Evolutionary conservation across 35 echinoderm and acorn worm genomes (phyloP).

Genomic region (Strongylocentrotus purpuratus): DNA sequence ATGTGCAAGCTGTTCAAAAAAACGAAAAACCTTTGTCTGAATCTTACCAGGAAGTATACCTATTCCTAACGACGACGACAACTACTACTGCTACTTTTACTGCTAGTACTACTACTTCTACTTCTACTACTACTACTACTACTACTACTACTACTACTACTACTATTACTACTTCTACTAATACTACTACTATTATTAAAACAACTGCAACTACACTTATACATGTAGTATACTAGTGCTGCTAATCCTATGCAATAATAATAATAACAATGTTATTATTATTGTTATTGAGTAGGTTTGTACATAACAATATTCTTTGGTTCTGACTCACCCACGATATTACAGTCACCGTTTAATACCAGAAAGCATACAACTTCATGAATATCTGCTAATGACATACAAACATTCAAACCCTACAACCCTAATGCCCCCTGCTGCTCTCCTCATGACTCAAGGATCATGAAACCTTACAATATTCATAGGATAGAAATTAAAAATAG

Average conservation of each 20-base stretch:
- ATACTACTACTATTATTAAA: background rate
- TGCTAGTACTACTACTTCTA: background rate
- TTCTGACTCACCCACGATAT: no score
- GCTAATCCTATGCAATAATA: no score
- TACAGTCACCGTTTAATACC: no score
- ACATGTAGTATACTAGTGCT: no score
- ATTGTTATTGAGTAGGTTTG: no score
- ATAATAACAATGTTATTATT: no score
- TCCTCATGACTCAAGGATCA: background rate
- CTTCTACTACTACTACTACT: background rate
- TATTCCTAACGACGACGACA: background rate
- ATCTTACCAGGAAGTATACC: background rate
- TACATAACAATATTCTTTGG: no score
- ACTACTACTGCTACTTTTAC: background rate
- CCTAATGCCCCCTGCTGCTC: background rate
- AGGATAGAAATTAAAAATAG: background rate
- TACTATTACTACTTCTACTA: background rate
- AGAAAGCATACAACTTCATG: background rate
- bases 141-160: background rate
- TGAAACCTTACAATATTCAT: background rate
- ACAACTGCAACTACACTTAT: no score
- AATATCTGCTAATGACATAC: background rate
- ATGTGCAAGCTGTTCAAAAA: background rate
- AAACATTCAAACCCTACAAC: background rate
- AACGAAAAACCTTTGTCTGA: background rate